Conservation (phyloP, 1,140 invertebrate species). For the Tetranychus urticae region DNA sequence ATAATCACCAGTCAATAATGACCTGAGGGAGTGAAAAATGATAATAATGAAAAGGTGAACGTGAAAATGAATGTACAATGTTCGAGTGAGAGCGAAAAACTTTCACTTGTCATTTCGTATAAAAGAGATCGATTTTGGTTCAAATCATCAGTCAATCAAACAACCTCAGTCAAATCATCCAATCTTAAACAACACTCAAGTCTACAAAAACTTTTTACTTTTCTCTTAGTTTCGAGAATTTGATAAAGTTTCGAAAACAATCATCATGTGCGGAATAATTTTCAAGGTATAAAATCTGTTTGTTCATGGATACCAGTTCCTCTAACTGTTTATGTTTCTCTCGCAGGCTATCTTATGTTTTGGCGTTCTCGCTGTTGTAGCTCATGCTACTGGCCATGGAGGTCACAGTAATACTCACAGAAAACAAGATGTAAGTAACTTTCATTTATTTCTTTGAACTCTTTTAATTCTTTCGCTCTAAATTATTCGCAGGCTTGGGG, state of each 20-base stretch:
- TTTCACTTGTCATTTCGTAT: too few species aligned
- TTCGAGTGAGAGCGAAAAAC: too few species aligned
- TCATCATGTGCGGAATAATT: background rate
- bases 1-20: too few species aligned
- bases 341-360: background rate
- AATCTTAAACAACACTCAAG: too few species aligned
- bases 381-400: background rate
- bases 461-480: background rate
- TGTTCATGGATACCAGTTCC: too few species aligned
- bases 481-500: slow-evolving; percentile 3
- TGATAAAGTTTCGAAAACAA: background rate
- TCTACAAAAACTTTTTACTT: too few species aligned
- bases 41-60: too few species aligned
- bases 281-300: background rate
- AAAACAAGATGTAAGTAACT: background rate
- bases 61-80: too few species aligned
- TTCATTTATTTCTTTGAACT: background rate
- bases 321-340: background rate
- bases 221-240: background rate
- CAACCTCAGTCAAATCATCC: too few species aligned
- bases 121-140: too few species aligned
- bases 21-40: too few species aligned
- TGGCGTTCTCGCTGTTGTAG: background rate
- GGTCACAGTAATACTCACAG: slow-evolving; percentile 1
- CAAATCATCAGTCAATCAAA: too few species aligned